A percentile compares a stretch with the other conserved stretches of the same genome.
These are phyloP conservation scores for Stenolophus ochropezus DNA, from an alignment of 2,888 invertebrate species.

Conservation along the genomic window DNA sequence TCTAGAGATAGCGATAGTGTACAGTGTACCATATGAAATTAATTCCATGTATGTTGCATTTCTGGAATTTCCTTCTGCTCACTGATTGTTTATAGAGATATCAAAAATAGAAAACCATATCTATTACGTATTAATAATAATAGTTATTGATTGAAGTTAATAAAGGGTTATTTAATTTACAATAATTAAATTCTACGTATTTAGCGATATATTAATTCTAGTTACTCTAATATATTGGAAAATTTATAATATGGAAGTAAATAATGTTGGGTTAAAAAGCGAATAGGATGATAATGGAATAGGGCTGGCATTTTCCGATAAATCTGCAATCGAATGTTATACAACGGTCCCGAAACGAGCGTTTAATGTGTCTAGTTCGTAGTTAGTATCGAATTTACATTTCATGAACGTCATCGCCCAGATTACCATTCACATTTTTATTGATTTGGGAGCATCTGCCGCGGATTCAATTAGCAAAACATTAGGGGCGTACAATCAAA, in stretches of 20 bases:
- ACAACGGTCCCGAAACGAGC: not conserved
- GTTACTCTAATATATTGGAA: not conserved
- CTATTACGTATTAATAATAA: too few relatives aligned
- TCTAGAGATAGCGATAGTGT: too few relatives aligned
- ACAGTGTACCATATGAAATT: too few relatives aligned
- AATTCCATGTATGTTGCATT: too few relatives aligned
- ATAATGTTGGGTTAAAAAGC: not conserved
- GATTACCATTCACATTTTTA: conserved; percentile 30
- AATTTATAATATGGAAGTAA: not conserved
- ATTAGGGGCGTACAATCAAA: conserved; percentile 17
- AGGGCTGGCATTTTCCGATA: not conserved
- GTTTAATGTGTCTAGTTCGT: conserved; percentile 7
- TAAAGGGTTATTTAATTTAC: too few relatives aligned
- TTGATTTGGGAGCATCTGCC: conserved; percentile 23
- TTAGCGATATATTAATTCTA: too few relatives aligned
- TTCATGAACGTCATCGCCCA: conserved; percentile 16
- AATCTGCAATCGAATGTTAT: not conserved
- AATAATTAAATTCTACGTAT: too few relatives aligned
- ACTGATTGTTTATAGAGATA: too few relatives aligned
- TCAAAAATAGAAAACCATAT: too few relatives aligned
- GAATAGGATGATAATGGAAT: not conserved
- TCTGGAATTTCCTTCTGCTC: too few relatives aligned
- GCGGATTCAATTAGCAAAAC: conserved; percentile 15
- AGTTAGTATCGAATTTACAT: conserved; percentile 37
- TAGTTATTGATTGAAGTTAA: too few relatives aligned